Evolutionary conservation across 1,140 invertebrate genomes (phyloP).

Genomic region (Drosophila kepulauana): DNA sequence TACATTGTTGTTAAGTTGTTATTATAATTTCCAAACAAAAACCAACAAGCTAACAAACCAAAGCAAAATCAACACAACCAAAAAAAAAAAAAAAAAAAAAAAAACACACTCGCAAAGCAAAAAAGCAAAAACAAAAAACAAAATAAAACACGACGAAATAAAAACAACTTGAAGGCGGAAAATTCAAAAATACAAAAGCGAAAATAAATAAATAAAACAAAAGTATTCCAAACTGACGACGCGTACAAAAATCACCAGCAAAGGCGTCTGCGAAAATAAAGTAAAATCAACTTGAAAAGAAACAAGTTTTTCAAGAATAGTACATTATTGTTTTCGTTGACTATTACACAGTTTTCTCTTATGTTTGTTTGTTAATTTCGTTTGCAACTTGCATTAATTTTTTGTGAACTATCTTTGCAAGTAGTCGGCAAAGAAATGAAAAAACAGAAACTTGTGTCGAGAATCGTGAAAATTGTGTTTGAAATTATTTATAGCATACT

Average conservation of each 20-base stretch:
- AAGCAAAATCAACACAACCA: conserved; percentile 47
- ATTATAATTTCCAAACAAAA: conserved; percentile 84
- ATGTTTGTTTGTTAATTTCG: conserved; percentile 10
- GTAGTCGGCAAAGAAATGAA: neutral
- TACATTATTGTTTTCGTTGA: neutral
- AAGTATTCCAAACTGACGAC: conserved; percentile 18
- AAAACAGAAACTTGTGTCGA: neutral
- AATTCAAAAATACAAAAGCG: conserved; percentile 41
- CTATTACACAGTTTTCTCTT: neutral
- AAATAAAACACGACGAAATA: conserved; percentile 37
- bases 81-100: conserved; percentile 58
- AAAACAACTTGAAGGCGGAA: conserved; percentile 49
- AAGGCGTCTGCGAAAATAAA: conserved; percentile 36
- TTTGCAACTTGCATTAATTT: conserved; percentile 14
- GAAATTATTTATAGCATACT: conserved; percentile 17
- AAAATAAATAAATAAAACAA: conserved; percentile 36
- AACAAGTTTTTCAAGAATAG: conserved; percentile 1
- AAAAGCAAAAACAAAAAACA: conserved; percentile 60
- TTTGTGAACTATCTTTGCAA: neutral
- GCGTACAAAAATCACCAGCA: conserved; percentile 49
- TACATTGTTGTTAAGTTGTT: conserved; percentile 85
- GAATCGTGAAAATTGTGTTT: conserved; percentile 16
- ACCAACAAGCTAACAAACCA: conserved; percentile 66
- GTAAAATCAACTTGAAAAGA: conserved; percentile 13
- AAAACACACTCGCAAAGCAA: conserved; percentile 33